These are phyloP conservation scores for Enhydra lutris DNA, from an alignment of 2,113 vertebrate species.

Conservation along the genomic window DNA sequence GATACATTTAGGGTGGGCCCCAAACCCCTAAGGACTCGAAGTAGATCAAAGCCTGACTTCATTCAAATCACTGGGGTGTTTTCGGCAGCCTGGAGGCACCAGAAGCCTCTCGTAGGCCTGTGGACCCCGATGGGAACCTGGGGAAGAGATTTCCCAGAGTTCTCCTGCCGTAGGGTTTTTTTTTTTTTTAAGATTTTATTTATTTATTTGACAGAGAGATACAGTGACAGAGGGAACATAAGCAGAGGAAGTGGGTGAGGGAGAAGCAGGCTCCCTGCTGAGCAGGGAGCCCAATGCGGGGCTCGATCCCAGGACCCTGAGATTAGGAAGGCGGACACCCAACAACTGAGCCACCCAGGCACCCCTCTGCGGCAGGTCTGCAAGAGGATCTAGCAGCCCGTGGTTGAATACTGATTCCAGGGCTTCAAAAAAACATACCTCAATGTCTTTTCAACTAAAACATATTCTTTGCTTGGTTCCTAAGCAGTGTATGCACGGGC, in stretches of 20 bases:
- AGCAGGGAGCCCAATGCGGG: too few species aligned
- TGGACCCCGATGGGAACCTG: neutral
- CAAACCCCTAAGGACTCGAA: neutral
- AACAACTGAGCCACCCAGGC: too few species aligned
- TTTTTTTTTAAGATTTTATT: too few species aligned
- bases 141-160: neutral
- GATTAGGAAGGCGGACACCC: too few species aligned
- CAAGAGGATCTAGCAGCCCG: neutral
- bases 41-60: neutral
- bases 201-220: too few species aligned
- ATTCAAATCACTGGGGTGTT: neutral
- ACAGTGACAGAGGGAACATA: too few species aligned
- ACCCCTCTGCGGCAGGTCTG: too few species aligned
- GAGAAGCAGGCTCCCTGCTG: too few species aligned
- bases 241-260: too few species aligned
- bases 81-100: neutral
- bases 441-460: neutral
- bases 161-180: rapidly evolving
- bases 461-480: neutral
- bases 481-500: neutral
- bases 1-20: neutral
- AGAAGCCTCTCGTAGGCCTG: too few species aligned
- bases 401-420: neutral
- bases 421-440: neutral
- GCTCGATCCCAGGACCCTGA: too few species aligned